Evolutionary conservation across 1,140 invertebrate genomes (phyloP).

Genomic region (Platyscapa corneri): DNA sequence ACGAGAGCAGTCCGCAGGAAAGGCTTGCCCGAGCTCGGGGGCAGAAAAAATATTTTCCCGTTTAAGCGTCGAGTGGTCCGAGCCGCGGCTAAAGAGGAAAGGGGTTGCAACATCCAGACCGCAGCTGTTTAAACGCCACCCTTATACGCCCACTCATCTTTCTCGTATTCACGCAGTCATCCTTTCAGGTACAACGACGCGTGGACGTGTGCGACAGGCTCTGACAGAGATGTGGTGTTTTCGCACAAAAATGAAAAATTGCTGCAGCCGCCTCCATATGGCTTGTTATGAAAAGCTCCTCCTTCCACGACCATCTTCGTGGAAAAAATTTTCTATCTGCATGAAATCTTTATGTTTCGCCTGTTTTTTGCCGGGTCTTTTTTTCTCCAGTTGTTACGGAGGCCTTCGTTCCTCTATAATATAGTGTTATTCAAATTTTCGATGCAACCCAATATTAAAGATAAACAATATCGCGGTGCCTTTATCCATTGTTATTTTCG

Average conservation of each 20-base stretch:
- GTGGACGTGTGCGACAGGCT: neutral
- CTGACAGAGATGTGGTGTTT: constrained; percentile 19
- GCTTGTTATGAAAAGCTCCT: too few relatives aligned
- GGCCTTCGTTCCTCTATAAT: too few relatives aligned
- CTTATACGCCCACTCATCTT: constrained; percentile 54
- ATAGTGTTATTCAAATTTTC: neutral
- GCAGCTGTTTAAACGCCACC: constrained; percentile 67
- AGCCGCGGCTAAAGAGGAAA: constrained; percentile 39
- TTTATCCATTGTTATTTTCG: too few relatives aligned
- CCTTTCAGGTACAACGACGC: constrained; percentile 55
- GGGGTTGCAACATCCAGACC: constrained; percentile 54
- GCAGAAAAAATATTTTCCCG: constrained; percentile 56
- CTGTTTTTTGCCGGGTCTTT: too few relatives aligned
- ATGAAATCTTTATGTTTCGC: too few relatives aligned
- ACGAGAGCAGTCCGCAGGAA: neutral
- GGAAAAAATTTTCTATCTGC: too few relatives aligned
- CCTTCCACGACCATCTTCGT: too few relatives aligned
- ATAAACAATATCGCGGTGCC: too few relatives aligned
- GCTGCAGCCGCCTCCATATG: neutral
- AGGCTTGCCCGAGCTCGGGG: neutral
- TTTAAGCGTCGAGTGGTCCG: constrained; percentile 32
- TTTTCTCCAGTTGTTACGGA: too few relatives aligned
- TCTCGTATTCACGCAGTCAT: constrained; percentile 53
- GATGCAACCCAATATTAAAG: neutral
- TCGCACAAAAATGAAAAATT: constrained; percentile 49